Percentiles rank a stretch among this genome's conserved stretches.
phyloP scores from a whole-genome alignment of 2,113 vertebrate genomes.

The Lipophrys pholis region DNA sequence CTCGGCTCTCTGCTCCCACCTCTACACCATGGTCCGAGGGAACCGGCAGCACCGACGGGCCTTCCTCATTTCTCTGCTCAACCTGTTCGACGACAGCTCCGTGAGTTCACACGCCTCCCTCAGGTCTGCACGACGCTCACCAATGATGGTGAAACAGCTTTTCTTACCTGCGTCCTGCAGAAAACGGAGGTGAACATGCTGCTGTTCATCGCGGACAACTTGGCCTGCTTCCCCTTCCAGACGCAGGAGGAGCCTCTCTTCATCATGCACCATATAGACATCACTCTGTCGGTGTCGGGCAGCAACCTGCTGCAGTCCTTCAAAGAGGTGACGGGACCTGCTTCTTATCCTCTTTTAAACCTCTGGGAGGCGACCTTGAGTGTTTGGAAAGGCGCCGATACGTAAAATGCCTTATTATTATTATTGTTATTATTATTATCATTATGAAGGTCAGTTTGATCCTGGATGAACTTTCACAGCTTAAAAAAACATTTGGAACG shows the following conservation, averaged over 20 bases:
- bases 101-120: constrained; percentile 83
- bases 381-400: too few relatives aligned
- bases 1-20: constrained; percentile 91
- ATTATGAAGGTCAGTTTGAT: too few relatives aligned
- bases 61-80: constrained; percentile 96
- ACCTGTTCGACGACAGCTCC: constrained; percentile 96
- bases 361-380: too few relatives aligned
- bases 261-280: constrained; percentile 99
- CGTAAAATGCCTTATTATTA: too few relatives aligned
- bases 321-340: constrained; percentile 89
- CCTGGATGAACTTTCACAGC: too few relatives aligned
- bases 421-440: too few relatives aligned
- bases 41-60: constrained; percentile 97
- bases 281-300: constrained; percentile 97
- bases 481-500: too few relatives aligned
- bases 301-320: constrained; percentile 98
- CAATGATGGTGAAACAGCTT: too few relatives aligned
- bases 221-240: constrained; percentile 98
- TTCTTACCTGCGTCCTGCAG: constrained; percentile 73
- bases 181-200: constrained; percentile 98
- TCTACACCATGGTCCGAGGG: constrained; percentile 95
- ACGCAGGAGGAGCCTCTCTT: constrained; percentile 99
- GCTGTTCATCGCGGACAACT: constrained; percentile 97
- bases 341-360: too few relatives aligned
- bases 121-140: too few relatives aligned